phyloP scores from a whole-genome alignment of 2,113 vertebrate species.

The Phoxinus phoxinus region DNA sequence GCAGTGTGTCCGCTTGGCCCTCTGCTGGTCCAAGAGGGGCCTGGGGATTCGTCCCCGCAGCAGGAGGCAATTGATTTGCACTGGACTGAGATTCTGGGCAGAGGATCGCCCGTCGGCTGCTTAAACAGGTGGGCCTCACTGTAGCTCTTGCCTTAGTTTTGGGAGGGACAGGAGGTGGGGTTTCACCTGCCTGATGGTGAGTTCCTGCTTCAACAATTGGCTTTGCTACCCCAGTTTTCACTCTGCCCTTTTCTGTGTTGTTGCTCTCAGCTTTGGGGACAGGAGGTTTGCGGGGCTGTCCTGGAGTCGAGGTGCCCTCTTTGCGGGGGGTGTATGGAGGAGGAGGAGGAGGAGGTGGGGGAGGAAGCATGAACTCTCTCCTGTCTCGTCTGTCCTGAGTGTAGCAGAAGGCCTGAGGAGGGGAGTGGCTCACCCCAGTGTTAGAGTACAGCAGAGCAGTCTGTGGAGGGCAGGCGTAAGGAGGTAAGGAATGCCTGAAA shows the following conservation, averaged over 20 bases:
- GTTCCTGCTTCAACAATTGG: conserved; percentile 50
- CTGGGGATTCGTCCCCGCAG: conserved; percentile 64
- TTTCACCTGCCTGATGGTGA: conserved; percentile 63
- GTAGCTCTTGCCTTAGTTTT: conserved; percentile 65
- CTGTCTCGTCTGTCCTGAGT: conserved; percentile 76
- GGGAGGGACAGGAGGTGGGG: conserved; percentile 60
- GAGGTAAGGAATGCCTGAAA: conserved; percentile 72
- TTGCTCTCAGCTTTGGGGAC: conserved; percentile 67
- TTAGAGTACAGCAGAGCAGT: conserved; percentile 71
- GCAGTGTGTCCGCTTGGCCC: conserved; percentile 73
- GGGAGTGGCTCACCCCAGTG: conserved; percentile 71
- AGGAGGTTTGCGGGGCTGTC: conserved; percentile 63
- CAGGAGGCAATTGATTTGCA: conserved; percentile 64
- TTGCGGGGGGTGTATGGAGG: conserved; percentile 79
- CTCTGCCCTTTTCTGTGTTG: conserved; percentile 61
- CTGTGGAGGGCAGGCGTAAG: conserved; percentile 65
- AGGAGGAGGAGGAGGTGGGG: conserved; percentile 72
- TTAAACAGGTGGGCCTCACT: conserved; percentile 73
- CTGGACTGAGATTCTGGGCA: conserved; percentile 72
- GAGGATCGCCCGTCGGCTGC: conserved; percentile 55
- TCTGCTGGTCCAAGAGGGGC: conserved; percentile 63
- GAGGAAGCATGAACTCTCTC: conserved; percentile 65
- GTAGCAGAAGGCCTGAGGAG: conserved; percentile 70
- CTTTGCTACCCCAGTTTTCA: conserved; percentile 63
- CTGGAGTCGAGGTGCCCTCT: conserved; percentile 65